Percentiles rank a stretch among this genome's conserved stretches.
Evolutionary conservation across 30 jellyfish, hydroid and myxozoan species (phyloP).

Genomic region (Chrysaora quinquecirrha): DNA sequence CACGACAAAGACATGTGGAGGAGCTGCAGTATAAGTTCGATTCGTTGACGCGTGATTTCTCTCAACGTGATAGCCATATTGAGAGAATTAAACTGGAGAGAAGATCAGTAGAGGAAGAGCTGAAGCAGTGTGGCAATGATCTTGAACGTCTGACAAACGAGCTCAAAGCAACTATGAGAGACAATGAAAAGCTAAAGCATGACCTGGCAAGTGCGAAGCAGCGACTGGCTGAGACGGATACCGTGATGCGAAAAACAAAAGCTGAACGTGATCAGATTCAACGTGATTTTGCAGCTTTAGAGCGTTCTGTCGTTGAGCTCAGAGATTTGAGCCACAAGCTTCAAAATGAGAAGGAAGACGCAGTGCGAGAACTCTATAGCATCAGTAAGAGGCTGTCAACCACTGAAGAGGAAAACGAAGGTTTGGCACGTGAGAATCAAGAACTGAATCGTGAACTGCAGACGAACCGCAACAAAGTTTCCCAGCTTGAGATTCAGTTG

Average conservation of each 20-base stretch:
- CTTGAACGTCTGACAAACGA: slow-evolving; percentile 83
- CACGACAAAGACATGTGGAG: slow-evolving; percentile 82
- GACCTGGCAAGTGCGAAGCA: slow-evolving; percentile 69
- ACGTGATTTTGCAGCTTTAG: slow-evolving; percentile 76
- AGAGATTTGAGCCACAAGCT: slow-evolving; percentile 88
- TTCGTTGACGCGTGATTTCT: slow-evolving; percentile 77
- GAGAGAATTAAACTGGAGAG: slow-evolving; percentile 91
- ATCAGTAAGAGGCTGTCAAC: slow-evolving; percentile 69
- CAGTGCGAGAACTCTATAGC: slow-evolving; percentile 79
- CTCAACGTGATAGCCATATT: slow-evolving; percentile 82
- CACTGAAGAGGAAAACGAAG: slow-evolving; percentile 86
- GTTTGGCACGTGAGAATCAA: slow-evolving; percentile 76
- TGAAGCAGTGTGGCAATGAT: slow-evolving; percentile 85
- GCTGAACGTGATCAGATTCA: slow-evolving; percentile 82
- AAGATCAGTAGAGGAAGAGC: slow-evolving; percentile 85
- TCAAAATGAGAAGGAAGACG: slow-evolving; percentile 93
- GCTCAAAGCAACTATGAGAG: slow-evolving; percentile 65
- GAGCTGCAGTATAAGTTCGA: slow-evolving; percentile 94
- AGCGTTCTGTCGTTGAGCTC: slow-evolving; percentile 78
- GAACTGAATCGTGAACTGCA: slow-evolving; percentile 89
- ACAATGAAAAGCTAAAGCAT: slow-evolving; percentile 75
- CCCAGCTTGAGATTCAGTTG: slow-evolving; percentile 79
- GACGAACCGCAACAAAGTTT: slow-evolving; percentile 37
- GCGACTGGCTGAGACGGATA: slow-evolving; percentile 76
- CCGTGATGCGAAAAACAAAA: slow-evolving; percentile 69